phyloP scores from a whole-genome alignment of 2,113 vertebrate species.

The Odontophorus gujanensis region DNA sequence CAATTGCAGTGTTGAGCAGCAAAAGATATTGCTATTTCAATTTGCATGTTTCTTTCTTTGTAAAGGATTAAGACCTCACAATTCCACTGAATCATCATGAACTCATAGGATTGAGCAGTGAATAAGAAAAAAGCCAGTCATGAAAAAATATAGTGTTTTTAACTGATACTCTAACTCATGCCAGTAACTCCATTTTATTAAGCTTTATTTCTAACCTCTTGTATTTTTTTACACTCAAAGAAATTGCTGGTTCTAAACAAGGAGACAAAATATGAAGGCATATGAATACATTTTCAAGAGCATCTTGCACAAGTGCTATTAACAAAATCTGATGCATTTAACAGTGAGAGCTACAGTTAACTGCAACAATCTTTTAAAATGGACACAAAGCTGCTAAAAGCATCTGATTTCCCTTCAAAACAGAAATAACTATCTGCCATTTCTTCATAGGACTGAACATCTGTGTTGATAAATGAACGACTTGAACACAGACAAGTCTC shows the following conservation, averaged over 20 bases:
- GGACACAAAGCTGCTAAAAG: not conserved
- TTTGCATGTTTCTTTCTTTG: not conserved
- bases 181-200: not conserved
- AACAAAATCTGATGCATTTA: not conserved
- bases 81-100: not conserved
- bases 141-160: not conserved
- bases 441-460: not conserved
- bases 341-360: not conserved
- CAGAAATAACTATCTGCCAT: not conserved
- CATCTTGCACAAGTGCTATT: not conserved
- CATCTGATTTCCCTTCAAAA: not conserved
- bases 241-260: conserved; percentile 13
- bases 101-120: not conserved
- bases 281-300: not conserved
- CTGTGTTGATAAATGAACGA: not conserved
- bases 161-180: not conserved
- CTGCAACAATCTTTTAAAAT: not conserved
- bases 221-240: conserved; percentile 37
- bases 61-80: not conserved
- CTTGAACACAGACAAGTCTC: not conserved
- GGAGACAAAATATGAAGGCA: conserved; percentile 11
- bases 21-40: not conserved
- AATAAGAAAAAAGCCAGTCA: not conserved
- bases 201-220: conserved; percentile 9
- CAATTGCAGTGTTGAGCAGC: rapidly evolving